A percentile compares a stretch with the other conserved stretches of the same genome.
phyloP scores from a whole-genome alignment of 2,113 vertebrate genomes.

The Lepisosteus oculatus region DNA sequence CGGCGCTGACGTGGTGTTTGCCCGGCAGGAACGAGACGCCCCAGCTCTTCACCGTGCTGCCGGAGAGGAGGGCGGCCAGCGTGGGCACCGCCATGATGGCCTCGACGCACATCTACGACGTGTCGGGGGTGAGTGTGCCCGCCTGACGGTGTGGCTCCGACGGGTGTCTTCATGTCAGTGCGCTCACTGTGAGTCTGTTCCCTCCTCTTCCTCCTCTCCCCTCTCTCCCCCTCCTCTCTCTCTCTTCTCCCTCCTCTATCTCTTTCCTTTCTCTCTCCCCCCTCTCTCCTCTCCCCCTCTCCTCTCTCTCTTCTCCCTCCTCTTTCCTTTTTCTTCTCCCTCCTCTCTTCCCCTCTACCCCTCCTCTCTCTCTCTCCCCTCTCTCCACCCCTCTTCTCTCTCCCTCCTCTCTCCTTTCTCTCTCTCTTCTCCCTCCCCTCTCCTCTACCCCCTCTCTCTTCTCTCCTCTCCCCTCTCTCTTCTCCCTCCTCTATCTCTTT shows the following conservation, averaged over 20 bases:
- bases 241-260: too few species aligned
- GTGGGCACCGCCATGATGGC: conserved; percentile 89
- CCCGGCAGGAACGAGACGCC: conserved; percentile 80
- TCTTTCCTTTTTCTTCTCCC: not conserved
- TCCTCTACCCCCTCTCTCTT: too few species aligned
- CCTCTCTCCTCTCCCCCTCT: too few species aligned
- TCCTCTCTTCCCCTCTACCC: not conserved
- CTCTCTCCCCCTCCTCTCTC: too few species aligned
- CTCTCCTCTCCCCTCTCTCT: too few species aligned
- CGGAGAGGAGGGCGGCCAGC: conserved; percentile 79
- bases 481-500: too few species aligned
- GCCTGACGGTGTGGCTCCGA: not conserved
- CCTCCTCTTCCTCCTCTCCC: not conserved
- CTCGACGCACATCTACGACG: conserved; percentile 89
- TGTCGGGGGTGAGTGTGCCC: conserved; percentile 60
- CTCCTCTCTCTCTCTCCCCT: not conserved
- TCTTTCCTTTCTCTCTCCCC: too few species aligned
- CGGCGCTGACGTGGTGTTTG: not conserved
- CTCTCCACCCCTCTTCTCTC: not conserved
- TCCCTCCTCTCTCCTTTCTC: too few species aligned
- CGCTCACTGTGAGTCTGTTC: not conserved
- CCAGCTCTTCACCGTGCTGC: conserved; percentile 83
- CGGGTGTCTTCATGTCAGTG: not conserved
- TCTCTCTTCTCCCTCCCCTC: not conserved
- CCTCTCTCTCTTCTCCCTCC: not conserved